These are phyloP conservation scores for Pterostichus madidus DNA, from an alignment of 2,888 invertebrate genomes.

Conservation along the genomic window DNA sequence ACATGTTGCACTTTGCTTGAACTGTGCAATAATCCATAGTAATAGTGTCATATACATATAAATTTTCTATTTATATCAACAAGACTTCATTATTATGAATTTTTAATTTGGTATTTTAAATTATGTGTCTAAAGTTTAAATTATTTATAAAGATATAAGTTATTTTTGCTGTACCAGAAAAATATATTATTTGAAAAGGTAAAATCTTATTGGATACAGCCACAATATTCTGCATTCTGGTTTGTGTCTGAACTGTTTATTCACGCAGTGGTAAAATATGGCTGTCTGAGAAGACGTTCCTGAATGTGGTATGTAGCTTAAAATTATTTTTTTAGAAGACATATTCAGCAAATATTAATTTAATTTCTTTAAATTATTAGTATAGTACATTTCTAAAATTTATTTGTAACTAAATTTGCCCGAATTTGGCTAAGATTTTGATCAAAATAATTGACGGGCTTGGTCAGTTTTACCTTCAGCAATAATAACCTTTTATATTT, in stretches of 20 bases:
- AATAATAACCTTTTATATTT: conserved; percentile 59
- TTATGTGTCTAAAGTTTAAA: neutral
- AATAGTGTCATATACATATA: conserved; percentile 4
- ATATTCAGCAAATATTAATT: conserved; percentile 1
- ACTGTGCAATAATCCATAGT: conserved; percentile 19
- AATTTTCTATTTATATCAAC: conserved; percentile 21
- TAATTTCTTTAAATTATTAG: neutral
- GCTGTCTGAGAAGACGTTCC: conserved; percentile 64
- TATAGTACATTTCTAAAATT: conserved; percentile 1
- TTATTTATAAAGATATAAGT: neutral
- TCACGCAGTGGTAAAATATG: conserved; percentile 65
- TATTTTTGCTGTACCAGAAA: neutral
- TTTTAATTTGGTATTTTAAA: neutral
- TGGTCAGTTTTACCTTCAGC: conserved; percentile 60
- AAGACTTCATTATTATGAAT: conserved; percentile 10
- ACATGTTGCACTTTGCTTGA: conserved; percentile 33
- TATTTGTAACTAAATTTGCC: conserved; percentile 9
- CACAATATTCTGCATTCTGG: conserved; percentile 43
- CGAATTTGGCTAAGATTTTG: neutral
- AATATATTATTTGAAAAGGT: neutral
- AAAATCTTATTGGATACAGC: neutral
- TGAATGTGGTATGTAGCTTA: conserved; percentile 63
- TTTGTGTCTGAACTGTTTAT: conserved; percentile 52
- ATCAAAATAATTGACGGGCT: conserved; percentile 61
- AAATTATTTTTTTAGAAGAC: conserved; percentile 24